Evolutionary conservation across 1,140 invertebrate species (phyloP), one percentile per base, ranked within the genome.

Genomic region (Theocolax elegans): DNA sequence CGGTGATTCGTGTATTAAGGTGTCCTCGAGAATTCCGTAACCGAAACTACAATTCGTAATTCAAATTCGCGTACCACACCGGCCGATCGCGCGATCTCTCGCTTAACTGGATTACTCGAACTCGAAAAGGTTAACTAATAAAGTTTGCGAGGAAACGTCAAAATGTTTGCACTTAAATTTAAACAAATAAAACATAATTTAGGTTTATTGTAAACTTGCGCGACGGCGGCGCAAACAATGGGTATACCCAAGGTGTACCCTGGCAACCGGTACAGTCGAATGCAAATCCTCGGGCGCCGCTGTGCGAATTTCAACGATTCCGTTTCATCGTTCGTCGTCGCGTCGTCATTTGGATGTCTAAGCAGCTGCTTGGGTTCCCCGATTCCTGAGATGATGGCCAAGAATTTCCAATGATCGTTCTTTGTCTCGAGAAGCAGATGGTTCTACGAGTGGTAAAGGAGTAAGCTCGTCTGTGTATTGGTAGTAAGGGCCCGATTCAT

Each of bases 121-220:
- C n/a, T 4, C 2, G 19, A 17, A 21, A 48, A 31, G 7, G 27
- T n/a, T 44, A 60, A 60, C 63, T 66, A 54, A 66, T 54, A 56
- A 56, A 56, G 35, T 66, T 56, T 9, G 7, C 42, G 7, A 3
- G 42, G 42, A n/a, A n/a, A 15, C 15, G 42, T n/a, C 42, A 3
- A 44, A 15, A 38, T 7, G 6, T 38, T 38, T 44, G 10, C 42
- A 9, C 42, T 9, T 12, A 38, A 38, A 83, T 82, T 83, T 83
- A 83, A 74, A 83, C 81, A 84, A 85, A 85, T 85, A 84, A 85
- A 84, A 85, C 80, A 82, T 79, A 80, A 84, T 83, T 85, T 83
- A 38, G 49, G 81, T n/a, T n/a, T n/a, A n/a, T n/a, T n/a, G n/a
- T n/a, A n/a, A n/a, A n/a, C n/a, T n/a, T n/a, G n/a, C n/a, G n/a